phyloP scores from a whole-genome alignment of 1,140 invertebrate species.

The Aphelinus atriplicis region DNA sequence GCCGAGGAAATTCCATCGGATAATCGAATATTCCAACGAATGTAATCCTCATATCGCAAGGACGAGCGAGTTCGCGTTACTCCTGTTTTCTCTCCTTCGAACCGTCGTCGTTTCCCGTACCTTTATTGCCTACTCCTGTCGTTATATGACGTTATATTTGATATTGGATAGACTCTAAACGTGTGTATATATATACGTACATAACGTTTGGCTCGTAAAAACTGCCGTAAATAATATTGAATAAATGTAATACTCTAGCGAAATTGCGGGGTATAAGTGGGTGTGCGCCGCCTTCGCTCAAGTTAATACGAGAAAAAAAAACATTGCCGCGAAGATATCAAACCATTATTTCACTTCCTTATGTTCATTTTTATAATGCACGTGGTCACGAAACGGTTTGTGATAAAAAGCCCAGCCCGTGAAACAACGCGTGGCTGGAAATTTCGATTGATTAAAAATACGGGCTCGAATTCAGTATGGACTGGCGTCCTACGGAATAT shows the following conservation, averaged over 20 bases:
- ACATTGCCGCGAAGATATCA: not conserved
- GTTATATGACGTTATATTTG: conserved; percentile 66
- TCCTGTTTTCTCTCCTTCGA: not conserved
- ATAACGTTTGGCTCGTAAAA: conserved; percentile 65
- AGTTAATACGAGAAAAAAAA: conserved; percentile 15
- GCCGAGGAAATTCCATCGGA: too few species aligned
- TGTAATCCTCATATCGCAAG: not conserved
- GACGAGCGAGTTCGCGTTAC: not conserved
- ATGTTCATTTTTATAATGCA: conserved; percentile 4
- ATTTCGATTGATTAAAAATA: too few species aligned
- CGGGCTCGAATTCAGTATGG: too few species aligned
- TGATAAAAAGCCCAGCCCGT: not conserved
- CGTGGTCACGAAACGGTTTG: not conserved
- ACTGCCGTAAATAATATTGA: conserved; percentile 65
- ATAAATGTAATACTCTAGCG: conserved; percentile 62
- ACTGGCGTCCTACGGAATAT: too few species aligned
- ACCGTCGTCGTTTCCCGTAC: conserved; percentile 61
- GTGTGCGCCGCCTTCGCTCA: conserved; percentile 1
- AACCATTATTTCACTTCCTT: conserved; percentile 2
- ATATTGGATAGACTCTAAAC: conserved; percentile 62
- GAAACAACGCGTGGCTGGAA: too few species aligned
- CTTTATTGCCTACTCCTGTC: conserved; percentile 61
- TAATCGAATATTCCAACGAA: too few species aligned
- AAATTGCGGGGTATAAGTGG: too few species aligned
- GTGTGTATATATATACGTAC: conserved; percentile 49